These are phyloP conservation scores for Xenopus petersii DNA, from an alignment of 2,797 vertebrate genomes.

Conservation along the genomic window DNA sequence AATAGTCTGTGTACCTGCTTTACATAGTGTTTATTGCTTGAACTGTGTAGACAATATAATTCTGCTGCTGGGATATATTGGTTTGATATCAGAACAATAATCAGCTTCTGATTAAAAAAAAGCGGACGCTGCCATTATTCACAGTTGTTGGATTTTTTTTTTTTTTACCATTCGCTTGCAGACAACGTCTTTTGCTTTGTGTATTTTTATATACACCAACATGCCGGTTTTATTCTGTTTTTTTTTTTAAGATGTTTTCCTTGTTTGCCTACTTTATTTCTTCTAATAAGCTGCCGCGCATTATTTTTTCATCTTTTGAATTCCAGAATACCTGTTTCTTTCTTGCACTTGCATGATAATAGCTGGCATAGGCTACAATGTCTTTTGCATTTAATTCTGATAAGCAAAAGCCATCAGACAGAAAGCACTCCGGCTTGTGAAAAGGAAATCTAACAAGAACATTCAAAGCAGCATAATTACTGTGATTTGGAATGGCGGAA, in stretches of 20 bases:
- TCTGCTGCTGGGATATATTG: conserved; percentile 19
- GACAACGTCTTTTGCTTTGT: no score
- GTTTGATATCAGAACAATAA: conserved; percentile 9
- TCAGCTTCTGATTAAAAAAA: conserved; percentile 32
- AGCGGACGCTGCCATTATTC: not conserved
- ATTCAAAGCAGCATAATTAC: conserved; percentile 1
- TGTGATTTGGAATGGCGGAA: not conserved
- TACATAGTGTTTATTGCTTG: not conserved
- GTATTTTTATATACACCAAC: no score
- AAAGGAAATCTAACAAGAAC: conserved; percentile 1
- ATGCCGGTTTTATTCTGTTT: not conserved
- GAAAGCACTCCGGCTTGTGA: not conserved
- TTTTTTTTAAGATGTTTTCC: not conserved
- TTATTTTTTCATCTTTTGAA: not conserved
- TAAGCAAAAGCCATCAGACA: not conserved
- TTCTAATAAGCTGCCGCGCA: not conserved
- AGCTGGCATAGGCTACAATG: not conserved
- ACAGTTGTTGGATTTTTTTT: no score
- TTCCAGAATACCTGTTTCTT: not conserved
- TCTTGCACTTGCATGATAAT: not conserved
- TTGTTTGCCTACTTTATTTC: not conserved
- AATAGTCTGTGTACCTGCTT: conserved; percentile 14
- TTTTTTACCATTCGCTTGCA: no score
- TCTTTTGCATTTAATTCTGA: not conserved
- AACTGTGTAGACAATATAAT: conserved; percentile 18